phyloP scores from a whole-genome alignment of 2,797 vertebrate species.

The Oceanodroma leucorhoa region DNA sequence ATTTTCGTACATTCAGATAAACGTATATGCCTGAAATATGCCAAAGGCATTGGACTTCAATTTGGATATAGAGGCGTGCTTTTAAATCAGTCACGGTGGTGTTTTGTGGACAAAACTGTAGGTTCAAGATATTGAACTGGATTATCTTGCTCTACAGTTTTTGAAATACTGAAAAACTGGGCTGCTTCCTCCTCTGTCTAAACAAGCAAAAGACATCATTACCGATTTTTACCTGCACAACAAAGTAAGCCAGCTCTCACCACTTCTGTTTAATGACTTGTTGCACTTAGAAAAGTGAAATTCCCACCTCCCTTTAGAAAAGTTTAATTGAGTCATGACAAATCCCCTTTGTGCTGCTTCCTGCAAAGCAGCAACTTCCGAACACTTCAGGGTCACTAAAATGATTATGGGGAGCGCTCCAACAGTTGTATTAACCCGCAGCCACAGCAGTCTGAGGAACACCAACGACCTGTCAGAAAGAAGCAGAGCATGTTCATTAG shows the following conservation, averaged over 20 bases:
- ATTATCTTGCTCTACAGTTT: background rate
- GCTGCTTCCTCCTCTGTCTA: background rate
- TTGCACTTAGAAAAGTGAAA: background rate
- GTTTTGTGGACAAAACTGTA: background rate
- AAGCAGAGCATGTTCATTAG: slow-evolving; percentile 10
- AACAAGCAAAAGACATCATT: background rate
- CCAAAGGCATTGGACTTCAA: background rate
- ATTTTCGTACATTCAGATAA: background rate
- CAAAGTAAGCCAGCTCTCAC: background rate
- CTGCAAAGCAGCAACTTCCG: background rate
- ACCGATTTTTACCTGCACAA: background rate
- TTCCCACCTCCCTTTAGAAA: background rate
- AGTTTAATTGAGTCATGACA: background rate
- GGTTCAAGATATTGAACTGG: background rate
- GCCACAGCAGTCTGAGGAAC: background rate
- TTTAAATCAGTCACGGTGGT: background rate
- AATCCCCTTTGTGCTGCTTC: background rate
- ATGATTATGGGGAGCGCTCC: background rate
- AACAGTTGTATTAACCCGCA: background rate
- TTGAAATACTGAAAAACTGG: background rate
- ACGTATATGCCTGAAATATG: background rate
- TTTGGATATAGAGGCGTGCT: background rate
- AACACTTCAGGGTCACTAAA: background rate
- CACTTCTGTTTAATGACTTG: background rate
- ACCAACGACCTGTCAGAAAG: background rate